A percentile compares a stretch with the other conserved stretches of the same genome.
Conservation (phyloP, 2,797 vertebrate genomes). For the Notamacropus eugenii region DNA sequence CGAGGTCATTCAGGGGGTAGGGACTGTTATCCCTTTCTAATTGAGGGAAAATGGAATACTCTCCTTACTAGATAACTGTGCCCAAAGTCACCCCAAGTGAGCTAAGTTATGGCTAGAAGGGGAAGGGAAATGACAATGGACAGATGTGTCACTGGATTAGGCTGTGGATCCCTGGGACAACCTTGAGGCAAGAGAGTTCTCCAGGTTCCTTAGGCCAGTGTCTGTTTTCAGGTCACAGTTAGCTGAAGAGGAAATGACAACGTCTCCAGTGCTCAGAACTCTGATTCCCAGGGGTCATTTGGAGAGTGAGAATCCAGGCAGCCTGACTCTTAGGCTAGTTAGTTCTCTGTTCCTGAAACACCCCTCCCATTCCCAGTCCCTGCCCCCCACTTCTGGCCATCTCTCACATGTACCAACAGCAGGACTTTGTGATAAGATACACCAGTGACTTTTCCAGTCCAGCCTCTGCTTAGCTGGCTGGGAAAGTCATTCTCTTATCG, state of each 20-base stretch:
- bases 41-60: neutral
- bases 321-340: neutral
- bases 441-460: neutral
- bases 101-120: neutral
- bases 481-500: neutral
- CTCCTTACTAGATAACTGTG: neutral
- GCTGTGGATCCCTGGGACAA: neutral
- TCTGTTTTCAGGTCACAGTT: neutral
- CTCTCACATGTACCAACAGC: neutral
- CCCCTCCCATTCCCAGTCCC: neutral
- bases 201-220: neutral
- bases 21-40: neutral
- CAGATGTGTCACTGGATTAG: neutral
- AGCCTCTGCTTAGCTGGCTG: neutral
- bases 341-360: neutral
- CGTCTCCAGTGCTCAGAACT: neutral
- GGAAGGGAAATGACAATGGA: neutral
- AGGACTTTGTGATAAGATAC: neutral
- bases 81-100: neutral
- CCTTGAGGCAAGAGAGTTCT: neutral
- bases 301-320: neutral
- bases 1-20: neutral
- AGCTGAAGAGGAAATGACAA: neutral
- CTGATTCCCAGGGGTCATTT: neutral
- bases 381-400: neutral